Base-by-base conservation (phyloP, 2,113 vertebrate genomes). In the Otolemur garnettii region DNA sequence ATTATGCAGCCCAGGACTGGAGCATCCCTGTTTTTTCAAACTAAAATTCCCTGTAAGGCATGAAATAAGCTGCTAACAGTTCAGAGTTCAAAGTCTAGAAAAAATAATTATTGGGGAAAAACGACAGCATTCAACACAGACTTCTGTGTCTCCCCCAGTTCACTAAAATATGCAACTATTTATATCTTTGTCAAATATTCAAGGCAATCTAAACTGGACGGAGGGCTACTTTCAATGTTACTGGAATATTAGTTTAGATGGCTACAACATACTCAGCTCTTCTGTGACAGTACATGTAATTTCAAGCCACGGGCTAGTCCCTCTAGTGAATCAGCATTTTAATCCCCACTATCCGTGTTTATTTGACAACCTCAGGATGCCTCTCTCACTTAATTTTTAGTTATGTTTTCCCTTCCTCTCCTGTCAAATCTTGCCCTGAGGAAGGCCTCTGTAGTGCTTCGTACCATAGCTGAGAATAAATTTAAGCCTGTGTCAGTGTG, bases 161-260 rank as follows among this genome's bases (percentile, higher is more conserved):
- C 57, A 74, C 88, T 57, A 86, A 97, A 90, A 91, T 38, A 92
- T 42, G 68, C 45, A 64, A 33, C 87, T 59, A 92, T 35, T 62
- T 59, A 66, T 28, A 90, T 59, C 92, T 38, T 55, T 64, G 62
- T 95, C 93, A 96, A 91, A 45, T 68, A 83, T 60, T 95, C 24
- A 45, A 97, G 93, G 95, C 21, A 93, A 93, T 97, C 72, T 89
- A 93, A 98, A 87, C 66, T 64, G 92, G 45, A 66, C 59, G 57
- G 94, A 92, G 80, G 83, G 62, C 80, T 93, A 38, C 26, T 91
- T 95, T 94, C 85, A 71, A 22, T 33, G 91, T 68, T 78, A 28
- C 45, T 91, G 38, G 30, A 74, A 11, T 33, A 38, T 1, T 30
- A 21, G 42, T 7, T 50, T 30, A 66, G n/a, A 26, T 10, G 66